Evolutionary conservation across 2,888 invertebrate species (phyloP).

Genomic region (Mesorhabditis belari): DNA sequence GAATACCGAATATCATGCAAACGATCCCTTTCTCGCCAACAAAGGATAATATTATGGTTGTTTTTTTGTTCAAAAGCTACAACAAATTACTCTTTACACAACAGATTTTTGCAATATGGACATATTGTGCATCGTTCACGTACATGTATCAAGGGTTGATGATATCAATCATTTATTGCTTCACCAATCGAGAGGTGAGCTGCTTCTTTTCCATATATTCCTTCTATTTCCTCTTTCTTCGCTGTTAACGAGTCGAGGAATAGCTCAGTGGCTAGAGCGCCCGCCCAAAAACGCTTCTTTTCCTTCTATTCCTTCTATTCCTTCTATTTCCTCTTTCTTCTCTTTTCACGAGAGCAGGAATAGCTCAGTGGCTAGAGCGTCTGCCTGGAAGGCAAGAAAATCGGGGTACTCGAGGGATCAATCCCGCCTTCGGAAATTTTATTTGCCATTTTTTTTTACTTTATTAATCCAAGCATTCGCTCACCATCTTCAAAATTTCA

Average conservation of each 20-base stretch:
- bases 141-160: conserved; percentile 59
- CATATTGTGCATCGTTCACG: conserved; percentile 55
- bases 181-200: conserved; percentile 57
- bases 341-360: too few relatives aligned
- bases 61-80: background rate
- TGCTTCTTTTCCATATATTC: background rate
- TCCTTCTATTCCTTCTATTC: background rate
- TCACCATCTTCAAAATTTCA: too few relatives aligned
- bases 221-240: background rate
- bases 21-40: conserved; percentile 55
- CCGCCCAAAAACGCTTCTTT: background rate
- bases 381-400: too few relatives aligned
- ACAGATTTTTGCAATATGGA: conserved; percentile 55
- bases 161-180: conserved; percentile 59
- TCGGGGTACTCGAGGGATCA: too few relatives aligned
- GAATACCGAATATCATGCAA: conserved; percentile 58
- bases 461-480: too few relatives aligned
- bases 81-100: conserved; percentile 20
- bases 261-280: background rate
- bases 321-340: background rate
- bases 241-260: background rate
- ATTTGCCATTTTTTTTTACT: too few relatives aligned
- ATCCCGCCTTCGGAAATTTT: too few relatives aligned
- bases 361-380: too few relatives aligned
- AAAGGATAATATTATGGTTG: conserved; percentile 49